These are phyloP conservation scores for Chymomyza caudatula DNA, from an alignment of 2,888 invertebrate species.

Conservation along the genomic window DNA sequence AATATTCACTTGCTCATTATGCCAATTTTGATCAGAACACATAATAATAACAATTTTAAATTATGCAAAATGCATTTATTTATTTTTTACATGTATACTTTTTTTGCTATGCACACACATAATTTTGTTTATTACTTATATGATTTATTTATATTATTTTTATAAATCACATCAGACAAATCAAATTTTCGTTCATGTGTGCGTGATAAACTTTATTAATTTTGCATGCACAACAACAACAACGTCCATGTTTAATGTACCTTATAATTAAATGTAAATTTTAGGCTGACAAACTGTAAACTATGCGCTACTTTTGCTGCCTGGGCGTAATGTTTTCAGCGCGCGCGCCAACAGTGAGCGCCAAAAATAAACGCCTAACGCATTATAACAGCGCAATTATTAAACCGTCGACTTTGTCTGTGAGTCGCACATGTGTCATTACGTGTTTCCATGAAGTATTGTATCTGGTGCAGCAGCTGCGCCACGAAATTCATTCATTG, in stretches of 20 bases:
- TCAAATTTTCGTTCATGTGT: conserved; percentile 44
- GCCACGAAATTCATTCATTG: not conserved
- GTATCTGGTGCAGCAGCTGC: conserved; percentile 10
- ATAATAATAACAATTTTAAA: conserved; percentile 27
- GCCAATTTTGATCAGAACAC: not conserved
- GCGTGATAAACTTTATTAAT: conserved; percentile 61
- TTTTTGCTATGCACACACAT: not conserved
- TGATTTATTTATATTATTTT: conserved; percentile 20
- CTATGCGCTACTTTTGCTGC: not conserved
- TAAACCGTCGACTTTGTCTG: conserved; percentile 44
- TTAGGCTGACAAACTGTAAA: conserved; percentile 12
- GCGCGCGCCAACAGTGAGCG: not conserved
- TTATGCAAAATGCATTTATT: conserved; percentile 63
- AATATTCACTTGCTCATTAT: not conserved
- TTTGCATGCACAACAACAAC: conserved; percentile 34
- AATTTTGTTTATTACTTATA: not conserved
- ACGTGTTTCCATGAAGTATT: conserved; percentile 12
- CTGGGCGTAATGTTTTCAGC: not conserved
- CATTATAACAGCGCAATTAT: conserved; percentile 64
- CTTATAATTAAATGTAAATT: conserved; percentile 61
- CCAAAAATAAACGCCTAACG: conserved; percentile 48
- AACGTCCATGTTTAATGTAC: conserved; percentile 60
- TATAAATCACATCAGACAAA: conserved; percentile 62
- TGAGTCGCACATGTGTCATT: conserved; percentile 40
- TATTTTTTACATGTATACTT: not conserved